These are phyloP conservation scores for Parotia lawesii DNA, from an alignment of 2,113 vertebrate genomes.

Conservation along the genomic window DNA sequence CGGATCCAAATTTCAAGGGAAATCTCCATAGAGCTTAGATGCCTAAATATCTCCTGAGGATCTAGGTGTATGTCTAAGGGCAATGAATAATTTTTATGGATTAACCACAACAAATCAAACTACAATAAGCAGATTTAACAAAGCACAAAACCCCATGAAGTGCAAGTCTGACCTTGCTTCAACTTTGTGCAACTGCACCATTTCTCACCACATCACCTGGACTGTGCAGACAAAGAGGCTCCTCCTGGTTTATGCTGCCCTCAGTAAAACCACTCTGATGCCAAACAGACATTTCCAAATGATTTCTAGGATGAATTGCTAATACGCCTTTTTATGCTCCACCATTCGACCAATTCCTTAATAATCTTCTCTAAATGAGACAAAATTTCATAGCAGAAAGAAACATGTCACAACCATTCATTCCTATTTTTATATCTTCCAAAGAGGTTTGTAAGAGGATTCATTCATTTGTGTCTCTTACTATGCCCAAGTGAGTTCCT, in stretches of 20 bases:
- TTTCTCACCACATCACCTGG: background rate
- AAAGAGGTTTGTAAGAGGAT: slow-evolving; percentile 41
- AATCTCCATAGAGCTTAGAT: background rate
- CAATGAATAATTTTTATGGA: slow-evolving; percentile 18
- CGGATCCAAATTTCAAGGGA: slow-evolving; percentile 1
- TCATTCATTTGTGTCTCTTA: background rate
- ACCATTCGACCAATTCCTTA: background rate
- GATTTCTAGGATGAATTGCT: slow-evolving; percentile 19
- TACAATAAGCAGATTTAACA: slow-evolving; percentile 7
- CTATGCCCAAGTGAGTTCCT: background rate
- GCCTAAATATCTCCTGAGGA: background rate
- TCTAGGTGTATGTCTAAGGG: background rate
- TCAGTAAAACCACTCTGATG: background rate
- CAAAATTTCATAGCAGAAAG: slow-evolving; percentile 29
- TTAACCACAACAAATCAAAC: slow-evolving; percentile 11
- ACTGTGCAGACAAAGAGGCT: slow-evolving; percentile 15
- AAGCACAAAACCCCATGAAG: background rate
- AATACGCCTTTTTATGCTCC: slow-evolving; percentile 3
- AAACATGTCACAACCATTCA: slow-evolving; percentile 20
- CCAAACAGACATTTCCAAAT: background rate
- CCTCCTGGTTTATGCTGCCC: slow-evolving; percentile 10
- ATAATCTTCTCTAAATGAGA: slow-evolving; percentile 23
- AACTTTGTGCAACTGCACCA: background rate
- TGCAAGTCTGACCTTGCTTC: slow-evolving; percentile 22
- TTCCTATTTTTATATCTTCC: slow-evolving; percentile 5